Evolutionary conservation across 2,113 vertebrate species (phyloP).

Genomic region (Ceratotherium simum): DNA sequence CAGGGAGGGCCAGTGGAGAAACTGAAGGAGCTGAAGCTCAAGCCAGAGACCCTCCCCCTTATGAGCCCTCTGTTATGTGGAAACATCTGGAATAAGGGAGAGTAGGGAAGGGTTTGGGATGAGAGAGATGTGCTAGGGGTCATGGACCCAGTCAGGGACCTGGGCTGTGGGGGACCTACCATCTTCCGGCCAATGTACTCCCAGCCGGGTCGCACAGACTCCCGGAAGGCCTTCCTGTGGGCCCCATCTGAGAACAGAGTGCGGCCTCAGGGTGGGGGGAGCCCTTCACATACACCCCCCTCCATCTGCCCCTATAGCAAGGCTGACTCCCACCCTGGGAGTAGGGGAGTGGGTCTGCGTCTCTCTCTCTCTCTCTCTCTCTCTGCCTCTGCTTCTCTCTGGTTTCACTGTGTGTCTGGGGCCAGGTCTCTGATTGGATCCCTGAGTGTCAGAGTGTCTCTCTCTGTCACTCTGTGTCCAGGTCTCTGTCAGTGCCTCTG

Average conservation of each 20-base stretch:
- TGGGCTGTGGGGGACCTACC: conserved; percentile 86
- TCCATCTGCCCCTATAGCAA: too few relatives aligned
- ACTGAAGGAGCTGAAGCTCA: background rate
- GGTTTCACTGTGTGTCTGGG: background rate
- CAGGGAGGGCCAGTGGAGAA: background rate
- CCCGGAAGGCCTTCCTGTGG: conserved; percentile 93
- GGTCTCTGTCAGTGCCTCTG: background rate
- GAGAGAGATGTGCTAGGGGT: background rate
- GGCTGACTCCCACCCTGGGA: background rate
- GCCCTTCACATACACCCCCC: background rate
- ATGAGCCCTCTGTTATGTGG: background rate
- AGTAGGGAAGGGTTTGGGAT: background rate
- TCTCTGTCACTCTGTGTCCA: background rate
- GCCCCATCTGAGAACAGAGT: conserved; percentile 88
- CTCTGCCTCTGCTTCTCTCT: background rate
- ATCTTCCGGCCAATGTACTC: conserved; percentile 96
- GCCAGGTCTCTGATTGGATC: background rate
- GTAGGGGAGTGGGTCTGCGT: rapidly evolving
- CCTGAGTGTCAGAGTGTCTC: background rate
- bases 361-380: background rate
- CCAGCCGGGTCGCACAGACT: conserved; percentile 93
- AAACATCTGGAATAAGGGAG: background rate
- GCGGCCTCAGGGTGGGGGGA: background rate
- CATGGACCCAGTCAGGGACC: rapidly evolving
- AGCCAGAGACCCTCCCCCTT: background rate